These are phyloP conservation scores for Micoletzkya japonica DNA, from an alignment of 2,888 invertebrate species.

Conservation along the genomic window DNA sequence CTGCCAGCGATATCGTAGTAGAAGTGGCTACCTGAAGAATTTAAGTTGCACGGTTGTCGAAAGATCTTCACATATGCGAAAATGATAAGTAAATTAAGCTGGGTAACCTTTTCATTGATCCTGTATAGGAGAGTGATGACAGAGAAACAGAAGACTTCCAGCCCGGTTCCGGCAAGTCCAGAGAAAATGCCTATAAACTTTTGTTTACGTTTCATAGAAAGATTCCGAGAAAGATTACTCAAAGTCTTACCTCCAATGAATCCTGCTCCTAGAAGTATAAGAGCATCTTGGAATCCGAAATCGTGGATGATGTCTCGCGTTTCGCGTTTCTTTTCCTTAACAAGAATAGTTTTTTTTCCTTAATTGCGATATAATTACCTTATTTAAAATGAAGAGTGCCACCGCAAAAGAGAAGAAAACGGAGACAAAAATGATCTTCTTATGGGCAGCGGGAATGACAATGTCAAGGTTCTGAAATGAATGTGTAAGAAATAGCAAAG, in stretches of 20 bases:
- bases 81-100: too few relatives aligned
- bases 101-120: slow-evolving; percentile 20
- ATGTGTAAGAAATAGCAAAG: too few relatives aligned
- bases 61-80: too few relatives aligned
- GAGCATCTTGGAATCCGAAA: slow-evolving; percentile 38
- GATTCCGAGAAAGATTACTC: background rate
- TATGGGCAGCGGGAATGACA: slow-evolving; percentile 27
- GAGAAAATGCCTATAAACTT: slow-evolving; percentile 47
- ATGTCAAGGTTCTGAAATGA: slow-evolving; percentile 17
- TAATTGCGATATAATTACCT: slow-evolving; percentile 35
- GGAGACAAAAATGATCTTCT: slow-evolving; percentile 60
- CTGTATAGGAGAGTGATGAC: slow-evolving; percentile 46
- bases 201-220: slow-evolving; percentile 24
- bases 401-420: slow-evolving; percentile 58
- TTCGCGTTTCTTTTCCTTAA: slow-evolving; percentile 37
- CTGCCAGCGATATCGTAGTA: slow-evolving; percentile 59
- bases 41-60: too few relatives aligned
- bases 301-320: slow-evolving; percentile 42
- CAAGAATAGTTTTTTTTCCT: slow-evolving; percentile 32
- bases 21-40: slow-evolving; percentile 57
- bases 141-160: slow-evolving; percentile 60
- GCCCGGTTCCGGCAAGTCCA: slow-evolving; percentile 58
- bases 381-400: slow-evolving; percentile 53
- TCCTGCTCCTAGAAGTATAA: slow-evolving; percentile 50
- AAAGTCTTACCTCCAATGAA: slow-evolving; percentile 47